A percentile compares a stretch with the other conserved stretches of the same genome.
Conservation (phyloP, 2,888 invertebrate genomes). For the Chouioia cunea region DNA sequence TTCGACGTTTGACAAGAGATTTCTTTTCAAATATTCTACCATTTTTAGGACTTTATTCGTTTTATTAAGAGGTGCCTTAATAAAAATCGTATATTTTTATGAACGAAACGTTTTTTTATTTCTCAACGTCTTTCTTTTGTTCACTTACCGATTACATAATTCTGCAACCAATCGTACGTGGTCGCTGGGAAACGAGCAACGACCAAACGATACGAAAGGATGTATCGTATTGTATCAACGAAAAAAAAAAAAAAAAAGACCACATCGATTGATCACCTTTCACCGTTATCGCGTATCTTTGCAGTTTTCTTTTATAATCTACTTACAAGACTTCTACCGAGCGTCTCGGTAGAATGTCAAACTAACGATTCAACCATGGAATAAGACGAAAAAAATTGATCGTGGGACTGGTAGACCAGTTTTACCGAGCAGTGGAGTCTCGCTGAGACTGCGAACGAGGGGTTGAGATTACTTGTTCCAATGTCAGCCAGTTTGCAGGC, state of each 20-base stretch:
- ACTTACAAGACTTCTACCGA: slow-evolving; percentile 42
- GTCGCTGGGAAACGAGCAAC: no score
- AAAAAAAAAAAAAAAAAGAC: slow-evolving; percentile 41
- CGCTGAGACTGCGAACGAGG: slow-evolving; percentile 65
- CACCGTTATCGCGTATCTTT: slow-evolving; percentile 31
- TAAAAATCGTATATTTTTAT: no score
- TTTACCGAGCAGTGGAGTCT: neutral
- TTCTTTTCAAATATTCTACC: no score
- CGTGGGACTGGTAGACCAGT: neutral
- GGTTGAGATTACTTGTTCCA: slow-evolving; percentile 70
- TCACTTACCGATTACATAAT: no score
- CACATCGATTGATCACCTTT: slow-evolving; percentile 42
- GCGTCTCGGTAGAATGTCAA: slow-evolving; percentile 34
- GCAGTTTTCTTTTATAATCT: slow-evolving; percentile 38
- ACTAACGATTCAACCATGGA: slow-evolving; percentile 33
- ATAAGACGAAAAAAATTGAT: slow-evolving; percentile 14
- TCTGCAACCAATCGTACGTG: no score
- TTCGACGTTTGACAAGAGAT: no score
- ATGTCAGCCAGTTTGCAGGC: slow-evolving; percentile 79
- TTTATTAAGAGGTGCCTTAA: no score
- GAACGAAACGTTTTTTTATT: no score
- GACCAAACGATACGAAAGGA: slow-evolving; percentile 6
- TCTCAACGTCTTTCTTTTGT: no score
- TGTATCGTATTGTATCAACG: slow-evolving; percentile 46
- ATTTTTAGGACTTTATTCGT: no score